Evolutionary conservation across 2,888 invertebrate genomes (phyloP), one percentile per base, ranked within the genome.

Genomic region (Dynastes tityus): DNA sequence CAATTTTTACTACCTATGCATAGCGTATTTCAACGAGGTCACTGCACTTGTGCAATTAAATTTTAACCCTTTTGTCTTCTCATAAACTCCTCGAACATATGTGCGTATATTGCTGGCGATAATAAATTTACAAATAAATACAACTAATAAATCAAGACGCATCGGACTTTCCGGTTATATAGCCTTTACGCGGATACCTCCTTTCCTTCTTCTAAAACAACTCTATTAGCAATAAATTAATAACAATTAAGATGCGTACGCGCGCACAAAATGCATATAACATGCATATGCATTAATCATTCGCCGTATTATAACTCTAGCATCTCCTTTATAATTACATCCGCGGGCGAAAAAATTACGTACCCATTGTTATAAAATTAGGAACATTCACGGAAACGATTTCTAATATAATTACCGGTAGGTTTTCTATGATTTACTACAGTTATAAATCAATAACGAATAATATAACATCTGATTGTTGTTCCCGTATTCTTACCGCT

Each of bases 341-440:
- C 13, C 32, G 13, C 13, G 51, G 51, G 51, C 68, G 5, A 51
- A 68, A 68, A 51, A 68, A 13, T 32, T 29, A 27, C 13, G 45
- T 40, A 51, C 49, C 49, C 45, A 74, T 74, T 74, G 73, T 74
- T 74, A 63, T 74, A 74, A 74, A 22, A 63, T 63, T 27, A 74
- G 29, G 51, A 27, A 27, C 73, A 74, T 40, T 71, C 71, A 49
- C 73, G 73, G 73, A 74, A 74, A 61, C 73, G 55, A 63, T 74
- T 74, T 74, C 73, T 74, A 74, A 49, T 61, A 74, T 74, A 74
- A 74, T 74, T 74, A 74, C 51, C 73, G 61, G 73, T 74, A 61
- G 55, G 73, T 49, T 61, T 22, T 40, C 27, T 6, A 49, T 74
- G 73, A 74, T 74, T 74, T 74, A 74, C 61, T 27, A n/a, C 61